Conservation (phyloP, 2,797 vertebrate species). For the Hemibagrus guttatus region DNA sequence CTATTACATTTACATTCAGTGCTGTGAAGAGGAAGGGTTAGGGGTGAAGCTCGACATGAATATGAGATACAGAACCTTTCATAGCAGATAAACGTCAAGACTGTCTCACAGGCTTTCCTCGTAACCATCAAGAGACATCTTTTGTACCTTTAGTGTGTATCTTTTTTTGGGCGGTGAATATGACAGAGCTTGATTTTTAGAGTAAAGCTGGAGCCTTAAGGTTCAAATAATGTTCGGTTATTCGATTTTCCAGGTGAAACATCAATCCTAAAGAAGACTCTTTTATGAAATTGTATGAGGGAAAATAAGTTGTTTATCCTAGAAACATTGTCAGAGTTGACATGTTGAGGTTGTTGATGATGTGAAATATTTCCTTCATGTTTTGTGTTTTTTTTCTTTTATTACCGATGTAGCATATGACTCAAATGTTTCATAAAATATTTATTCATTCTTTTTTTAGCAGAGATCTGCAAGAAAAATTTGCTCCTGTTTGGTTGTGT, state of each 20-base stretch:
- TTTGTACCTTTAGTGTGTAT: background rate
- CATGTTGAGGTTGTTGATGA: background rate
- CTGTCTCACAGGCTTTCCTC: background rate
- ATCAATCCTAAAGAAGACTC: background rate
- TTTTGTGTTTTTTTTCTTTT: background rate
- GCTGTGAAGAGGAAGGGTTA: background rate
- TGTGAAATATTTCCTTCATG: background rate
- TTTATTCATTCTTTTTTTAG: too few species aligned
- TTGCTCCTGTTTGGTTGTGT: too few species aligned
- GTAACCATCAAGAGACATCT: background rate
- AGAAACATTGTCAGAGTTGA: background rate
- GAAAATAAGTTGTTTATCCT: background rate
- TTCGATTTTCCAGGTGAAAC: background rate
- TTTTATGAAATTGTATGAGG: background rate
- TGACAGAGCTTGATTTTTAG: background rate
- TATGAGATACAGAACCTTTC: background rate
- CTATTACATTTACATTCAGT: background rate
- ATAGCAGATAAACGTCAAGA: background rate
- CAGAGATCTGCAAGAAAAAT: too few species aligned
- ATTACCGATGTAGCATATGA: too few species aligned
- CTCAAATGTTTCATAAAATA: too few species aligned
- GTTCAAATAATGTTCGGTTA: background rate
- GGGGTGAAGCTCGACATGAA: background rate
- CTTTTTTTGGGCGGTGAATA: background rate
- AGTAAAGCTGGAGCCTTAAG: background rate